A percentile compares a stretch with the other conserved stretches of the same genome.
Evolutionary conservation across 1,140 invertebrate genomes (phyloP).

Genomic region (Odontomachus brunneus): DNA sequence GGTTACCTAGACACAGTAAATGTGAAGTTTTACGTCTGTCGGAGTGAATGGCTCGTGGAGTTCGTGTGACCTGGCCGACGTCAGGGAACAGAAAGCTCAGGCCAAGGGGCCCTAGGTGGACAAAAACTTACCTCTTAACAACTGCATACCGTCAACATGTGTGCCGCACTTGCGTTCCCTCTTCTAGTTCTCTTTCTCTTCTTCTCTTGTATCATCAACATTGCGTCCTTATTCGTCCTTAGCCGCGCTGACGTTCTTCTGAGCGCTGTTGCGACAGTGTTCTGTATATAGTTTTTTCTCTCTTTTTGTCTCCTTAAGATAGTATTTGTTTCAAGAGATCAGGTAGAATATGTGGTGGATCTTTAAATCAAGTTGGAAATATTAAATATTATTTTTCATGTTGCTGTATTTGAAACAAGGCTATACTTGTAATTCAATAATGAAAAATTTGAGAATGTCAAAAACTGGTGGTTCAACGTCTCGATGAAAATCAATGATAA

Average conservation of each 20-base stretch:
- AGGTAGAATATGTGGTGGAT: neutral
- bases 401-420: constrained; percentile 14
- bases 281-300: constrained; percentile 66
- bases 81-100: constrained; percentile 44
- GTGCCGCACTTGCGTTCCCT: constrained; percentile 83
- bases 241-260: neutral
- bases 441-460: neutral
- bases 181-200: constrained; percentile 69
- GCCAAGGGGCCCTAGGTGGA: constrained; percentile 62
- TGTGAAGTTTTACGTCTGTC: constrained; percentile 66
- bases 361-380: neutral
- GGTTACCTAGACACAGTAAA: constrained; percentile 59
- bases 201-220: constrained; percentile 38
- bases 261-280: neutral
- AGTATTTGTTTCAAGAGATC: too few relatives aligned
- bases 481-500: neutral
- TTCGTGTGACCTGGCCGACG: constrained; percentile 3
- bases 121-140: constrained; percentile 86
- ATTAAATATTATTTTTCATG: neutral
- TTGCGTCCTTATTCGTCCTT: constrained; percentile 32
- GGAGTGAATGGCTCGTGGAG: constrained; percentile 26
- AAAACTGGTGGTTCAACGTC: neutral
- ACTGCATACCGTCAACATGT: constrained; percentile 83
- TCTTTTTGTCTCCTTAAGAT: neutral
- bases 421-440: neutral